These are phyloP conservation scores for Magallana angulata DNA, from an alignment of 1,140 invertebrate species.

Conservation along the genomic window DNA sequence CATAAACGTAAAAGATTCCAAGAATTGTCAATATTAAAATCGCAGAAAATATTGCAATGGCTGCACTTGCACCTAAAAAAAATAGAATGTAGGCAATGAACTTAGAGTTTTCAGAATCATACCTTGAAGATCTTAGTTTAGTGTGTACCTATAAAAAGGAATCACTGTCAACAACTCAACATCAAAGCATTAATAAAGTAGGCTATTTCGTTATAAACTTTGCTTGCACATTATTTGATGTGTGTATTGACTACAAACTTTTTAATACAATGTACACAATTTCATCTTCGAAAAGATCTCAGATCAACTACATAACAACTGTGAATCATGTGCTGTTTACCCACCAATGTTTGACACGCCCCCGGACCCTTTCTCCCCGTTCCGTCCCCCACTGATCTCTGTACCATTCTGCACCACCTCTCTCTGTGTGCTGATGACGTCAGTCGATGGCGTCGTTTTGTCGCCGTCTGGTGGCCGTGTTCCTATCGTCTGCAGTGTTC, in stretches of 20 bases:
- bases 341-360: background rate
- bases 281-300: no score
- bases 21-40: background rate
- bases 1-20: background rate
- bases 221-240: no score
- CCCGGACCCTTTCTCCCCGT: background rate
- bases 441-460: background rate
- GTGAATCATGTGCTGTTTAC: no score
- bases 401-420: background rate
- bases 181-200: no score
- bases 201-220: no score
- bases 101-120: no score
- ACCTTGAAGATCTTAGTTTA: no score
- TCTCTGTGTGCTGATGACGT: background rate
- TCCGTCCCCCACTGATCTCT: background rate
- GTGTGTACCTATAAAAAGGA: no score
- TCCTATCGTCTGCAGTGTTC: background rate
- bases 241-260: no score
- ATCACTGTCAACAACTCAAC: no score
- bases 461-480: background rate
- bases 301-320: no score
- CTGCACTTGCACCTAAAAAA: background rate
- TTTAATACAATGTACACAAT: no score
- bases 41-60: background rate
- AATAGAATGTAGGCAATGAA: background rate